Percentiles rank a stretch among this genome's conserved stretches.
These are phyloP conservation scores for Drosophila pectinifera DNA, from an alignment of 1,140 invertebrate genomes.

Conservation along the genomic window DNA sequence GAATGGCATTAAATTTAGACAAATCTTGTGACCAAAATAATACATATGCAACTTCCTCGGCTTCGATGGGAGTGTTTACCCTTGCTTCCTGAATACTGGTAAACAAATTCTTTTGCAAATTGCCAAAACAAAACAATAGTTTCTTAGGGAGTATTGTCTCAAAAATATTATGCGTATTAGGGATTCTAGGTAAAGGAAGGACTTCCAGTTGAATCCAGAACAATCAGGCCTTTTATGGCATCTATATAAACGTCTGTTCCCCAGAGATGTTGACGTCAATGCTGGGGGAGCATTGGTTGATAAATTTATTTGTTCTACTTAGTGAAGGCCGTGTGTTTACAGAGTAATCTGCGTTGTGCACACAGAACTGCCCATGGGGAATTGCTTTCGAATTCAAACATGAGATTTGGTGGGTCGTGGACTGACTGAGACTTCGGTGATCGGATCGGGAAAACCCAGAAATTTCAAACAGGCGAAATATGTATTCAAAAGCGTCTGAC, in stretches of 20 bases:
- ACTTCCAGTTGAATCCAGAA: neutral
- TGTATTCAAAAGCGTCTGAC: constrained; percentile 41
- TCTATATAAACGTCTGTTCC: neutral
- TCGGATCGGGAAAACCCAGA: constrained; percentile 67
- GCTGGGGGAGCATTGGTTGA: neutral
- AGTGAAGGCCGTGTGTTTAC: constrained; percentile 25
- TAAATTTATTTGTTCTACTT: constrained; percentile 2
- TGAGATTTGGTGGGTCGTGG: constrained; percentile 16
- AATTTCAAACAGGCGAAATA: constrained; percentile 57
- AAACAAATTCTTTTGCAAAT: neutral
- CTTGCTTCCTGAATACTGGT: no score
- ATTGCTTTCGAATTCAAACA: constrained; percentile 31
- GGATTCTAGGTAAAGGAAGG: neutral
- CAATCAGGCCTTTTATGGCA: neutral
- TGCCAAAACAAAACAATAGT: neutral
- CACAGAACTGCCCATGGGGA: constrained; percentile 10
- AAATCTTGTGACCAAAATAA: neutral
- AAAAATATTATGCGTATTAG: no score
- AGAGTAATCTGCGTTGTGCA: constrained; percentile 14
- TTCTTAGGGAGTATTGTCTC: neutral
- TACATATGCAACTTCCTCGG: neutral
- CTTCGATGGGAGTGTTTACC: no score
- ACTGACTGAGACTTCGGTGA: constrained; percentile 16
- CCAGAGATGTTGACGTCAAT: constrained; percentile 29
- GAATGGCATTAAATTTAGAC: constrained; percentile 9